Percentiles rank a stretch among this genome's conserved stretches.
These are phyloP conservation scores for Halocynthia roretzi DNA, from an alignment of 23 tunicate species.

Conservation along the genomic window DNA sequence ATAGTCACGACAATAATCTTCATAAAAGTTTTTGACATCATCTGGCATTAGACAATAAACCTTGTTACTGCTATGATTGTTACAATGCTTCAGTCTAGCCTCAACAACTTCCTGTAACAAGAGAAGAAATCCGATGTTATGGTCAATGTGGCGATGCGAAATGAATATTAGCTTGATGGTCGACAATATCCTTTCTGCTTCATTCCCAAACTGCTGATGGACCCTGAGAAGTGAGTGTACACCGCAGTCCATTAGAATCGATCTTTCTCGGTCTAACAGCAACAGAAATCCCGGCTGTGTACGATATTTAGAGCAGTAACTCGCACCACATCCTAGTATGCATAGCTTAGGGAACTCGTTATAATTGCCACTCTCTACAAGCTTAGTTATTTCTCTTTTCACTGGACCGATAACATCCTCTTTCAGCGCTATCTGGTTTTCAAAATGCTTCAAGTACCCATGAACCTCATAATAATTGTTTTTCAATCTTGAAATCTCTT, in stretches of 20 bases:
- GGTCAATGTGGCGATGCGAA: constrained; percentile 69
- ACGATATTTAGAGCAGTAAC: background rate
- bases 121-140: constrained; percentile 30
- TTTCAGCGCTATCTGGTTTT: background rate
- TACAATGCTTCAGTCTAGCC: background rate
- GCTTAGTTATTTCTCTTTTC: background rate
- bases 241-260: constrained; percentile 66
- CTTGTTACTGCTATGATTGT: background rate
- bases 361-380: background rate
- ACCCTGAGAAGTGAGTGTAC: constrained; percentile 12
- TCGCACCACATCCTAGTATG: constrained; percentile 49
- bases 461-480: too few relatives aligned
- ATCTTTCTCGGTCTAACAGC: constrained; percentile 4
- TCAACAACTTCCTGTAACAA: constrained; percentile 17
- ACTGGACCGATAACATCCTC: background rate
- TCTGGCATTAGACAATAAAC: constrained; percentile 14
- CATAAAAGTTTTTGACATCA: background rate
- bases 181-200: constrained; percentile 14
- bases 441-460: background rate
- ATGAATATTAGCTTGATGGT: constrained; percentile 41
- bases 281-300: constrained; percentile 34
- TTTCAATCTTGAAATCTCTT: too few relatives aligned
- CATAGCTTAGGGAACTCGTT: constrained; percentile 29
- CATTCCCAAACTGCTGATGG: constrained; percentile 32
- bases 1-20: background rate